Conservation (phyloP, 2,888 invertebrate genomes). For the Apamea anceps region DNA sequence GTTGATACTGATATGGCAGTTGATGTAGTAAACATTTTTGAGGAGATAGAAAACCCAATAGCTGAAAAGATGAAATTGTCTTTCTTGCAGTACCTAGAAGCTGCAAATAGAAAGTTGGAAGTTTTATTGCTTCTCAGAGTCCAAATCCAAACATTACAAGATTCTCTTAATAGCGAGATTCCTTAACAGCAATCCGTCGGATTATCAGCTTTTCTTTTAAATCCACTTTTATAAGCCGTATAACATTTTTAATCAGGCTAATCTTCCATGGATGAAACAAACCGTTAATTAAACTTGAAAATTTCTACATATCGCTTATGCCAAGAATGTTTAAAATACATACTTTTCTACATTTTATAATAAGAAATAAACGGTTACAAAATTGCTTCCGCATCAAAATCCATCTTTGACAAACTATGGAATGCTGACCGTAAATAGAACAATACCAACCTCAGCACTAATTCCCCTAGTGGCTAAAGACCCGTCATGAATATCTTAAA, state of each 20-base stretch:
- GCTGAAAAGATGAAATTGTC: background rate
- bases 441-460: constrained; percentile 10
- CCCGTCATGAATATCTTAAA: constrained; percentile 18
- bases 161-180: constrained; percentile 10
- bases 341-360: background rate
- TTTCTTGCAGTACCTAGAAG: background rate
- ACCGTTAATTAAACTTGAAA: constrained; percentile 48
- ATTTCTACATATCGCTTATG: constrained; percentile 4
- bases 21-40: background rate
- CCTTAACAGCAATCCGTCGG: constrained; percentile 24
- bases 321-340: background rate
- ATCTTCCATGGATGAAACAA: constrained; percentile 43
- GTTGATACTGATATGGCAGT: background rate
- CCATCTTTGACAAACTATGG: background rate
- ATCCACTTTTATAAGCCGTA: constrained; percentile 35
- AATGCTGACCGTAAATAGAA: constrained; percentile 2
- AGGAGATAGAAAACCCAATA: background rate
- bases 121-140: background rate
- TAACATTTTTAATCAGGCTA: constrained; percentile 40
- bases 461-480: constrained; percentile 12
- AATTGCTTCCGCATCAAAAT: background rate
- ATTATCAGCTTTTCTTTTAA: constrained; percentile 49
- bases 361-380: background rate
- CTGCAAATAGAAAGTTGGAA: background rate
- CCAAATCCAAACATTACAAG: constrained; percentile 12